phyloP scores from a whole-genome alignment of 2,113 vertebrate species.

The Caretta caretta region DNA sequence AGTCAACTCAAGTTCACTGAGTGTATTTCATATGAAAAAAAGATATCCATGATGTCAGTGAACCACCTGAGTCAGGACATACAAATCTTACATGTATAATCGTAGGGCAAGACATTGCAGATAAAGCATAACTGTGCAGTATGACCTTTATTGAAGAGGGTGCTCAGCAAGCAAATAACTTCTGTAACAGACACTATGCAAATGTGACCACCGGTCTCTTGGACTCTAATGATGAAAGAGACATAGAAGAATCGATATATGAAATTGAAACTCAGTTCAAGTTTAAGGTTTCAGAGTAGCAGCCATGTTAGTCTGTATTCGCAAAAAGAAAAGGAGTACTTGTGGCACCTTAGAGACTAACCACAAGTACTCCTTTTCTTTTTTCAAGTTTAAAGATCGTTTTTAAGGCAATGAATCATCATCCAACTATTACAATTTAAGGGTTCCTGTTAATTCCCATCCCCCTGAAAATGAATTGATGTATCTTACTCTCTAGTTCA shows the following conservation, averaged over 20 bases:
- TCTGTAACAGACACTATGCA: neutral
- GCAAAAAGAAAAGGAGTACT: too few relatives aligned
- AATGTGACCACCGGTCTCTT: neutral
- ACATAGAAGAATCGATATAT: neutral
- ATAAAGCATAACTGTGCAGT: neutral
- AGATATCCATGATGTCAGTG: neutral
- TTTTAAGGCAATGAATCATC: conserved; percentile 21
- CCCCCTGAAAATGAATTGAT: conserved; percentile 38
- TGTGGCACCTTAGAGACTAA: too few relatives aligned
- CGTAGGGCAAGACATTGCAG: neutral
- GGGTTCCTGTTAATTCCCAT: neutral
- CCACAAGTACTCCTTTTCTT: too few relatives aligned
- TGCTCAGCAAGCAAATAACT: neutral
- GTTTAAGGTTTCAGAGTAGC: neutral
- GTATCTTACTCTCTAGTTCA: conserved; percentile 32
- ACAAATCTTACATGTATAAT: neutral
- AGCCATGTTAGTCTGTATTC: too few relatives aligned
- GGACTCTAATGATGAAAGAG: neutral
- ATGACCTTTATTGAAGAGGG: neutral
- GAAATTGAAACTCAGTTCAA: conserved; percentile 9
- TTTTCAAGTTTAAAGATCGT: neutral
- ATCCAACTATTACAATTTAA: neutral
- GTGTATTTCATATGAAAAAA: neutral
- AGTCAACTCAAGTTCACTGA: neutral
- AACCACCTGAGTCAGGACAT: neutral